phyloP scores from a whole-genome alignment of 2,888 invertebrate species.

The Hipparchia semele region DNA sequence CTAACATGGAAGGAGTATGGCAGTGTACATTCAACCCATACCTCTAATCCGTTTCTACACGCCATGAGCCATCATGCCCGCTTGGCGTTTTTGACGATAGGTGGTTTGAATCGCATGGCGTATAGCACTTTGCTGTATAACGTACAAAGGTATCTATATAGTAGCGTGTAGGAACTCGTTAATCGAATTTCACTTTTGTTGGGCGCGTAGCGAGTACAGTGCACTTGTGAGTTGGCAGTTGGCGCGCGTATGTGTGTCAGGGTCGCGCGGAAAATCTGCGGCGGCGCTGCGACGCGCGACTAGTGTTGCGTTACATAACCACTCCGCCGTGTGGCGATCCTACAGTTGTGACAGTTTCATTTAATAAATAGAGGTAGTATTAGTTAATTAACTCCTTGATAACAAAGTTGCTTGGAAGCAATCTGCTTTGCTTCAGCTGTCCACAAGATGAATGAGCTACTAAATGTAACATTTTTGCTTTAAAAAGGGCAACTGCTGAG shows the following conservation, averaged over 20 bases:
- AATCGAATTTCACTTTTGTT: slow-evolving; percentile 19
- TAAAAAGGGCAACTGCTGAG: too few relatives aligned
- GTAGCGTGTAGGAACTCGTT: not conserved
- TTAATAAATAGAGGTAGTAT: too few relatives aligned
- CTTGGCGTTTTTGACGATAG: too few relatives aligned
- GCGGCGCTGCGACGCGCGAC: slow-evolving; percentile 17
- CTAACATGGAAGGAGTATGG: too few relatives aligned
- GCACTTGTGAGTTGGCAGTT: slow-evolving; percentile 47
- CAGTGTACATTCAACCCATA: too few relatives aligned
- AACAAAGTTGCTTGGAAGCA: too few relatives aligned
- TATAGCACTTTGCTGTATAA: not conserved
- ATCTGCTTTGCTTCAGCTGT: too few relatives aligned
- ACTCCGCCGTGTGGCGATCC: not conserved
- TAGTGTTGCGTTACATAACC: slow-evolving; percentile 34
- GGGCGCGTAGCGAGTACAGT: slow-evolving; percentile 38
- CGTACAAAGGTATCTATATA: not conserved
- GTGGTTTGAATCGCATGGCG: not conserved
- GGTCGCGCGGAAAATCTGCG: slow-evolving; percentile 51
- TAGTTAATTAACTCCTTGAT: too few relatives aligned
- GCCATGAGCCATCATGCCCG: too few relatives aligned
- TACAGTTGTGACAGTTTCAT: not conserved
- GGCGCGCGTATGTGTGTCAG: slow-evolving; percentile 45
- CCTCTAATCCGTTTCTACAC: too few relatives aligned
- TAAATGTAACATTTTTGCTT: too few relatives aligned
- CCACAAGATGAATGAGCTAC: too few relatives aligned